Base-by-base conservation (phyloP, 2,888 invertebrate genomes). In the Heliconius charithonia region DNA sequence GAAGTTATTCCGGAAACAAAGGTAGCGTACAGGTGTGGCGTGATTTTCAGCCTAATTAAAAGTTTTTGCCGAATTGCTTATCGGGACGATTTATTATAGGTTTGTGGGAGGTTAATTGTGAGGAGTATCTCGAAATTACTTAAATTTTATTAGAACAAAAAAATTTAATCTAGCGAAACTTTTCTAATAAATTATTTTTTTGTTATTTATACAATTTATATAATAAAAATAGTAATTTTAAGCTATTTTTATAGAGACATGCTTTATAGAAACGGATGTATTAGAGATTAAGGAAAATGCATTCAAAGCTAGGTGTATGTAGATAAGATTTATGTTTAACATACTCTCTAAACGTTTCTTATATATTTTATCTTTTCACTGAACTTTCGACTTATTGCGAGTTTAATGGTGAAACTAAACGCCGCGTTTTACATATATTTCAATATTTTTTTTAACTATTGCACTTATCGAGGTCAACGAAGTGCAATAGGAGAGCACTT, bases 1-100 rank as follows among this genome's bases (percentile, higher is more conserved):
- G 80, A 79, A 81, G 81, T 83, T 82, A 83, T 84, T 83, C 72
- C 41, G 70, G 73, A 82, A 83, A 86, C 85, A 84, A 82, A 75
- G 76, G 73, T 22, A 72, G 80, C 77, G 76, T 86, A 83, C 87
- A 87, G 86, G 86, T 87, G 86, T 82, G 82, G 79, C 80, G 63
- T 71, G 81, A 75, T 80, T 79, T 79, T 45, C 78, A 75, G 80
- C 82, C 83, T 87, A 87, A 87, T 87, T 87, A 86, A 87, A 87
- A 87, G 81, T 63, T 87, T 87, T 87, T 84, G 78, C 81, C 67
- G 85, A 85, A 82, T 85, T 83, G 76, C 73, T 78, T 79, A 82
- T 82, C 82, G 75, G 69, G 66, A 70, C 79, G 79, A 82, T 82
- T 82, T 78, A 80, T 81, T 81, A 80, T 74, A 69, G 51, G 81